Evolutionary conservation across 2,888 invertebrate genomes (phyloP).

Genomic region (Cyclophora punctaria): DNA sequence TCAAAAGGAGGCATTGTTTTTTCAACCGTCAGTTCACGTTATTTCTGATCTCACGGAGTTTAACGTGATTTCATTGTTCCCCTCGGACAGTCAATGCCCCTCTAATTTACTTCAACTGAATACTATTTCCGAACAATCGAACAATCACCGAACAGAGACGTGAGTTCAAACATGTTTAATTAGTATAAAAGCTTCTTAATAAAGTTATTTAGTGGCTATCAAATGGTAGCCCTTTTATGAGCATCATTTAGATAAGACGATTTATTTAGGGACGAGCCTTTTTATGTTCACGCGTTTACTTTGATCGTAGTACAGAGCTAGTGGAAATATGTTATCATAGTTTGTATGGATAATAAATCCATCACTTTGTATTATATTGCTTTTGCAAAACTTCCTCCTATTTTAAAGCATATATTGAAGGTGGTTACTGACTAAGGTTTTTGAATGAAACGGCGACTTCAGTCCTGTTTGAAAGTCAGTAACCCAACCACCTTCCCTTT

Average conservation of each 20-base stretch:
- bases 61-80: slow-evolving; percentile 49
- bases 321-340: too few species aligned
- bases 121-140: slow-evolving; percentile 44
- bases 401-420: too few species aligned
- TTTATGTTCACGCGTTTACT: not conserved
- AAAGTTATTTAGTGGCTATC: slow-evolving; percentile 51
- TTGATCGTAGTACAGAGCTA: too few species aligned
- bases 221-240: slow-evolving; percentile 40
- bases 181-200: slow-evolving; percentile 49
- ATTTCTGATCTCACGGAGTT: slow-evolving; percentile 40
- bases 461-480: too few species aligned
- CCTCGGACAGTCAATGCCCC: slow-evolving; percentile 29
- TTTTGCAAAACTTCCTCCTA: too few species aligned
- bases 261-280: slow-evolving; percentile 27
- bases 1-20: slow-evolving; percentile 40
- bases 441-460: too few species aligned
- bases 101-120: slow-evolving; percentile 45
- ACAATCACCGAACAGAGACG: slow-evolving; percentile 38
- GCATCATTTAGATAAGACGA: slow-evolving; percentile 46
- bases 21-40: slow-evolving; percentile 33
- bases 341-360: too few species aligned
- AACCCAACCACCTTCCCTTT: too few species aligned
- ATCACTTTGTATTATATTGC: too few species aligned
- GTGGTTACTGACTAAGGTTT: too few species aligned
- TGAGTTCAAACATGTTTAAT: slow-evolving; percentile 48